Base-by-base conservation (phyloP, 1,140 invertebrate species). In the Dreissena rostriformis region DNA sequence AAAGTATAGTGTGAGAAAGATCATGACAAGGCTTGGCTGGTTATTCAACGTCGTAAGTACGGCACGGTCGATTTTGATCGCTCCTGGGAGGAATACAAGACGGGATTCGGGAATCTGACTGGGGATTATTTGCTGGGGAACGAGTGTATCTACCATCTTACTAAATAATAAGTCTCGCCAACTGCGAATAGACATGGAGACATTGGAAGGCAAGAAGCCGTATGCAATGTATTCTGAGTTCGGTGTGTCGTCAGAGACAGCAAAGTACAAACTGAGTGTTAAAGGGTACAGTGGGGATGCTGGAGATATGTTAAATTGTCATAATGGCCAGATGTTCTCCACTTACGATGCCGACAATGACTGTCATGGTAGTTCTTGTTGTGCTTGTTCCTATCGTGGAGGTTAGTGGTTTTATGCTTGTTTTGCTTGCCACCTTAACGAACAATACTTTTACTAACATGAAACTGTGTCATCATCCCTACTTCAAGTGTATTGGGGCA, bases 321-420 rank as follows among this genome's bases (percentile, higher is more conserved):
- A 75, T 24, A 61, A 14, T 57, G 73, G 73, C 19, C n/a, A 61
- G 17, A 17, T 26, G 14, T 75, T 75, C 29, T 61, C 39, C 17
- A 75, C 73, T 29, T 28, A 75, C 7, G 73, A 75, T 29, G 22
- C 17, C 10, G 73, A 75, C 14, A 75, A 75, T 19, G 73, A 75
- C 63, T 19, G 15, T 28, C 24, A 11, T 26, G 15, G 22, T 10
- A 19, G n/a, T 61, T n/a, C 5, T 19, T 61, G 29, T 29, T 75
- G 73, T 49, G 73, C 73, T 10, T 0, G 11, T 29, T 1, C 12
- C 17, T 57, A 75, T 39, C 22, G 19, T n/a, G 73, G 52, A 24
- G 73, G 52, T 57, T 57, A 53, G 73, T 75, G 73, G 73, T 75
- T 19, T 39, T 28, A 57, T 29, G 0, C 1, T 57, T 75, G 73